Base-by-base conservation (phyloP, 2,113 vertebrate species). In the Neodontobutis hainanensis region DNA sequence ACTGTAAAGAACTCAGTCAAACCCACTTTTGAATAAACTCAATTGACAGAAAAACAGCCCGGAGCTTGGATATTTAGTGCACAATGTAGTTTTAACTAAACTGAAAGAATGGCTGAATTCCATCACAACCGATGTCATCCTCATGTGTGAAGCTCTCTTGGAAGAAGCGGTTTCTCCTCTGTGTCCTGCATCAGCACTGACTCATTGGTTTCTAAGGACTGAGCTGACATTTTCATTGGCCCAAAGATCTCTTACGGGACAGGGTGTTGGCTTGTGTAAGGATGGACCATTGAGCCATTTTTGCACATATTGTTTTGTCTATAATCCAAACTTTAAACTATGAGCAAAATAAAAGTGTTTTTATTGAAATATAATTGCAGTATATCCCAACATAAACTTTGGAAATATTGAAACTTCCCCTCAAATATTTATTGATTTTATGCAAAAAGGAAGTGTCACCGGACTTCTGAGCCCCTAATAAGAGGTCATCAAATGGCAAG, bases 141-240 rank as follows among this genome's bases (percentile, higher is more conserved):
- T 46, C 65, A 34, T 52, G 55, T 59, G 38, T 60, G 73, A 80
- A 52, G 11, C 65, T 64, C 49, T 61, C 48, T 46, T 34, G 46
- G 62, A 51, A 55, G 40, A 48, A 49, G 46, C 15, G 3, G 48
- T 70, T n/a, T n/a, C 68, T 61, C 48, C 79, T 73, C 61, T 70
- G 73, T 51, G 73, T 72, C 77, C 81, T 68, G 70, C 64, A 70
- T 87, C 77, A 88, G 81, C 80, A 65, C 79, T 78, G 81, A 90
- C 70, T 87, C 81, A 82, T 53, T 78, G 84, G 57, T 84, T 78
- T 85, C 70, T 69, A 60, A 49, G 62, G 78, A 47, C 87, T 67
- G 57, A 65, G 80, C 52, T 86, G 85, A 86, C 88, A 86, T 86
- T 83, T 78, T 71, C 75, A 77, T 67, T 80, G 85, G 81, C 72